Conservation (phyloP, 2,888 invertebrate genomes). For the Oscheius sp. region DNA sequence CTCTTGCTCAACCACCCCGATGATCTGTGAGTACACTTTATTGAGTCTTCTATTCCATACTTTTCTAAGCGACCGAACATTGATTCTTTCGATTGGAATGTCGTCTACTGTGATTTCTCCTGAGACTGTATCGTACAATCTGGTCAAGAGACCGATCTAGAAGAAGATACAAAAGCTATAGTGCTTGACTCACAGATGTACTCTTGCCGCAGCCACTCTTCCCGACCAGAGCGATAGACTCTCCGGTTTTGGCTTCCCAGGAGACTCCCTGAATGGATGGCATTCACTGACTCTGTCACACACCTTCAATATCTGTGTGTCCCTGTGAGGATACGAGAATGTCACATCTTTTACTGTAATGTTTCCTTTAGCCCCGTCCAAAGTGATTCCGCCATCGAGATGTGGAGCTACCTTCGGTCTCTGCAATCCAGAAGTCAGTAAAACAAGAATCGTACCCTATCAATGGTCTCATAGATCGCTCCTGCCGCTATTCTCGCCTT, state of each 20-base stretch:
- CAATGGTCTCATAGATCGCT: conserved; percentile 44
- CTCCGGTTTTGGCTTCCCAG: conserved; percentile 47
- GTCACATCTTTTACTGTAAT: conserved; percentile 61
- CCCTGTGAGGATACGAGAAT: conserved; percentile 59
- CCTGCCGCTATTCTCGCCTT: conserved; percentile 50
- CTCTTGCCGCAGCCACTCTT: conserved; percentile 63
- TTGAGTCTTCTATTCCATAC: conserved; percentile 9
- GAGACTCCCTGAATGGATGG: conserved; percentile 37
- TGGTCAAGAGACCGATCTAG: conserved; percentile 51
- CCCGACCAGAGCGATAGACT: conserved; percentile 61
- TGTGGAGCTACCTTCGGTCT: not conserved
- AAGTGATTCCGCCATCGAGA: not conserved
- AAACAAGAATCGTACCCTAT: conserved; percentile 28
- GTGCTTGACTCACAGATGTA: conserved; percentile 48
- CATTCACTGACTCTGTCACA: not conserved
- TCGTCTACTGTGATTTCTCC: conserved; percentile 56
- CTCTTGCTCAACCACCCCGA: conserved; percentile 62
- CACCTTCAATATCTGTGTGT: conserved; percentile 39
- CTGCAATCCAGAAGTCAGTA: not conserved
- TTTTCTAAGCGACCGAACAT: conserved; percentile 43
- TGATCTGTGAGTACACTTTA: conserved; percentile 35
- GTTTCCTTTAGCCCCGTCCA: conserved; percentile 45
- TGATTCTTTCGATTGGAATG: conserved; percentile 44
- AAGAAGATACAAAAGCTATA: not conserved
- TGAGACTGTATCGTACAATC: conserved; percentile 45